Evolutionary conservation across 1,140 invertebrate species (phyloP), one percentile per base, ranked within the genome.

Genomic region (Polypedilum pembai): DNA sequence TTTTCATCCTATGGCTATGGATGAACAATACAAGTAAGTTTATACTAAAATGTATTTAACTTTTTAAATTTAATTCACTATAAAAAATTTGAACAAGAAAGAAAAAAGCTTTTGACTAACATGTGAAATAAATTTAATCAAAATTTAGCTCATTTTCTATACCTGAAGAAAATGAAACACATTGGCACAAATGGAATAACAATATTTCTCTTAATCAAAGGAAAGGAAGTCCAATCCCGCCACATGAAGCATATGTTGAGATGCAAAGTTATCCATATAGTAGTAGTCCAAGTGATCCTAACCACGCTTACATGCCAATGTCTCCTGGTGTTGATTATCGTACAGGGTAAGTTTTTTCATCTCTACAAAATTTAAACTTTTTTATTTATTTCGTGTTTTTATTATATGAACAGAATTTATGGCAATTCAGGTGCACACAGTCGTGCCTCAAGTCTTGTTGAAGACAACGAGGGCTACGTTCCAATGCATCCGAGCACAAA

Each of bases 381-480:
- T 3, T 10, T 33, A 7, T 63, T 8, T 7, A 21, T 17, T 7
- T n/a, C 7, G 41, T 74, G 8, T 7, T 18, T n/a, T n/a, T 41
- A 10, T 21, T 15, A 18, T 41, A 40, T 40, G 12, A 45, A 17
- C 10, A 75, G 40, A 56, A n/a, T 75, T 69, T 79, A 40, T 78
- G 77, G 74, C 76, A 80, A 40, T 75, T 78, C 78, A 21, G 76
- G 77, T 18, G 77, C 75, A 56, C 76, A 78, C 77, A 78, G 78
- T 74, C 76, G 77, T 33, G 77, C 77, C 8, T 77, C 78, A 33
- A 79, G 77, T 74, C 41, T 79, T 18, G 76, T 76, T 8, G 78
- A 78, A 73, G 78, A 78, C 12, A 73, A 81, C 40, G 85, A 87
- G 45, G 87, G 87, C 72, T 90, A 90, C 77, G 86, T 90, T 7